A percentile compares a stretch with the other conserved stretches of the same genome.
Evolutionary conservation across 1,140 invertebrate species (phyloP).

Genomic region (Cyclina sinensis): DNA sequence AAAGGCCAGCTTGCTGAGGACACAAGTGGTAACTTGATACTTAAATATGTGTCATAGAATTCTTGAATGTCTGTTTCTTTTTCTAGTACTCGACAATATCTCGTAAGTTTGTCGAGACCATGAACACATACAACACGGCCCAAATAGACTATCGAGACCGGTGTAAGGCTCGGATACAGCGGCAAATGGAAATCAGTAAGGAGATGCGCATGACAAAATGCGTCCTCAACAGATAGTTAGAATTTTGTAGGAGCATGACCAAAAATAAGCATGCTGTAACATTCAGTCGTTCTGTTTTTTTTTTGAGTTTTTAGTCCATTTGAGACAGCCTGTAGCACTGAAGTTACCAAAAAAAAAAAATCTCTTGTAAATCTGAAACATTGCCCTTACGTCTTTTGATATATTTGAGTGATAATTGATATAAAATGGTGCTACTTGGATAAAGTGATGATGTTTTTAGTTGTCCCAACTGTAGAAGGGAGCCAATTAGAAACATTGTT

Average conservation of each 20-base stretch:
- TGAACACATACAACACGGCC: constrained; percentile 99
- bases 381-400: too few relatives aligned
- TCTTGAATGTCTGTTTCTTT: background rate
- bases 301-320: too few relatives aligned
- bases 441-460: too few relatives aligned
- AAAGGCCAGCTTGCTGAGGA: too few relatives aligned
- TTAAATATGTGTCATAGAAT: background rate
- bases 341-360: too few relatives aligned
- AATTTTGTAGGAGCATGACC: constrained; percentile 35
- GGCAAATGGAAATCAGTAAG: constrained; percentile 99
- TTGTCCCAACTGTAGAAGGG: too few relatives aligned
- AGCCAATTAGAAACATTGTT: too few relatives aligned
- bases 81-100: constrained; percentile 86
- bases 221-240: constrained; percentile 1
- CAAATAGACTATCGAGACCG: constrained; percentile 99
- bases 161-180: constrained; percentile 99
- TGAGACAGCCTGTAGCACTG: too few relatives aligned
- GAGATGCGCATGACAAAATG: constrained; percentile 66
- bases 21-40: too few relatives aligned
- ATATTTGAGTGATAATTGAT: too few relatives aligned
- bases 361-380: too few relatives aligned
- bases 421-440: too few relatives aligned
- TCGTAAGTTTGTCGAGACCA: constrained; percentile 88
- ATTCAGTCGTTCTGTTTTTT: background rate
- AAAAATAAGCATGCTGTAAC: constrained; percentile 31